phyloP scores from a whole-genome alignment of 2,888 invertebrate species.

The Brachyptera risi region DNA sequence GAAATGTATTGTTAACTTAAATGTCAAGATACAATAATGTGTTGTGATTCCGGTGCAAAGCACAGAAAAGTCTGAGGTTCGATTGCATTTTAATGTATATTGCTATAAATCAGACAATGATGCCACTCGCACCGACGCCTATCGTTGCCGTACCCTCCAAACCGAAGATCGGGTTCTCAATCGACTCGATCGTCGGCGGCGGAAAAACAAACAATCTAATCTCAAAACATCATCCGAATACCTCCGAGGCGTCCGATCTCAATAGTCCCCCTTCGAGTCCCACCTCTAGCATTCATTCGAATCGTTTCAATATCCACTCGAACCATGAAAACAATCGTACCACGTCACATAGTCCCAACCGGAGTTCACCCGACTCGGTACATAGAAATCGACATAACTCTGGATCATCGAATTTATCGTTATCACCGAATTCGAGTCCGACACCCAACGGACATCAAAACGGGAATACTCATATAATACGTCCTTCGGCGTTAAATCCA shows the following conservation, averaged over 20 bases:
- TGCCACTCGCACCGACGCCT: constrained; percentile 93
- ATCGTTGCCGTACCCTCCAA: constrained; percentile 87
- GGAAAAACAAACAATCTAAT: constrained; percentile 36
- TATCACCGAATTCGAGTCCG: constrained; percentile 24
- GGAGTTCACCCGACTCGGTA: constrained; percentile 37
- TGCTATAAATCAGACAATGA: constrained; percentile 55
- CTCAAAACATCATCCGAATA: constrained; percentile 36
- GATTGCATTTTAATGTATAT: background rate
- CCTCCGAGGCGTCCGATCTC: constrained; percentile 10
- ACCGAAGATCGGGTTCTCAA: constrained; percentile 92
- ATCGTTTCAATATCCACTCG: constrained; percentile 36
- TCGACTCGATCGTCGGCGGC: constrained; percentile 89
- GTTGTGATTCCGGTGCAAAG: background rate
- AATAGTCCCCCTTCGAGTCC: constrained; percentile 10
- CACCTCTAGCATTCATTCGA: constrained; percentile 37
- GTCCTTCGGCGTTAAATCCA: constrained; percentile 37
- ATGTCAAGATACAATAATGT: no score
- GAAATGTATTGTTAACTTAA: no score
- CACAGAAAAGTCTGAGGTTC: background rate
- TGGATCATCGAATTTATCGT: constrained; percentile 19
- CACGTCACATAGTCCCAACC: constrained; percentile 43
- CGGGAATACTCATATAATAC: constrained; percentile 24
- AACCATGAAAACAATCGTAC: constrained; percentile 40
- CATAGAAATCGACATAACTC: background rate
- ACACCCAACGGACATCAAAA: constrained; percentile 8